Evolutionary conservation across 1,140 invertebrate species (phyloP).

Genomic region (Oedothorax gibbosus): DNA sequence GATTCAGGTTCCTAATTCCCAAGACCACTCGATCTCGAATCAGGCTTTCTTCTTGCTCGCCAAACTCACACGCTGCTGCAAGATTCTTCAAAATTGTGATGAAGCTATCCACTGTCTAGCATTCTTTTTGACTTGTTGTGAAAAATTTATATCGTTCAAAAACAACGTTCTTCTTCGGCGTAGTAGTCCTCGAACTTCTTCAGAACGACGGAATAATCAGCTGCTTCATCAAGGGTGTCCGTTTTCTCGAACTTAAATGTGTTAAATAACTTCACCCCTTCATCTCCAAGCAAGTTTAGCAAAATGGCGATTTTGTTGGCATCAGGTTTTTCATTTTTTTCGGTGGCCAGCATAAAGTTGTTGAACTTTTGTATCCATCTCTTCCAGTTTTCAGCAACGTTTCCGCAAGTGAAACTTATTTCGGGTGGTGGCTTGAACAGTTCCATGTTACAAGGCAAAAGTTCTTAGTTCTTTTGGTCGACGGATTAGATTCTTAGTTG

Average conservation of each 20-base stretch:
- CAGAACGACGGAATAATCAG: background rate
- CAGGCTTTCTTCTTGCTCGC: background rate
- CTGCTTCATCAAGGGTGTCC: background rate
- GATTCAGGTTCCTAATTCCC: too few species aligned
- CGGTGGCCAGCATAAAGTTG: conserved; percentile 8
- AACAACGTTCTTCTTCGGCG: background rate
- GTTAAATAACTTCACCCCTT: conserved; percentile 16
- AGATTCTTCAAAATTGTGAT: background rate
- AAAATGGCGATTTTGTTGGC: conserved; percentile 11
- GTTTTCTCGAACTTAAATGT: background rate
- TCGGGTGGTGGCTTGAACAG: too few species aligned
- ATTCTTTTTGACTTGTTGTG: background rate
- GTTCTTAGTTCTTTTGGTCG: too few species aligned
- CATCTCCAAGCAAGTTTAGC: background rate
- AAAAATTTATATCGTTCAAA: conserved; percentile 20
- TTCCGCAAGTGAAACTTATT: background rate
- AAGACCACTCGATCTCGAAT: too few species aligned
- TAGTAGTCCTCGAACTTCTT: conserved; percentile 18
- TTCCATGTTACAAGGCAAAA: too few species aligned
- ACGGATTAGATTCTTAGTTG: too few species aligned
- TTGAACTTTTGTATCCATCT: conserved; percentile 10
- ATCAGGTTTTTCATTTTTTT: background rate
- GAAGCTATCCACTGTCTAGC: background rate
- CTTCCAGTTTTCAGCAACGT: background rate
- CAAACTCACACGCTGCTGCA: background rate